A percentile compares a stretch with the other conserved stretches of the same genome.
phyloP scores from a whole-genome alignment of 2,113 vertebrate species.

The Carlito syrichta region DNA sequence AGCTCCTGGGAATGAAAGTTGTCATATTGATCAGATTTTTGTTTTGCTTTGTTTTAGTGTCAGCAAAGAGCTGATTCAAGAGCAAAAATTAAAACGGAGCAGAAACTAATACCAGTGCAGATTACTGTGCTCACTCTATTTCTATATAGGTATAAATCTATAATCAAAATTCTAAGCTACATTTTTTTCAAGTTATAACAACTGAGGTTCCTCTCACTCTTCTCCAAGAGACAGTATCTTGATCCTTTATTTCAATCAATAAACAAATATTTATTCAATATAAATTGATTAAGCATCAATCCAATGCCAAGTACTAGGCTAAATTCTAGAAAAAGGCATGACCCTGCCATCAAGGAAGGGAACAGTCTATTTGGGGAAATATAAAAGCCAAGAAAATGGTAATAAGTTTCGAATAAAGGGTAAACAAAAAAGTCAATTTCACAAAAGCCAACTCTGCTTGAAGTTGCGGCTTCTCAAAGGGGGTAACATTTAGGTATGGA shows the following conservation, averaged over 20 bases:
- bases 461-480: not conserved
- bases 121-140: not conserved
- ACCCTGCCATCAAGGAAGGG: not conserved
- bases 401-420: not conserved
- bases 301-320: not conserved
- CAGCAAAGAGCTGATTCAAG: slow-evolving; percentile 61
- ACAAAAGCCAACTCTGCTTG: not conserved
- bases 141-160: not conserved
- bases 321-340: not conserved
- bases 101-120: not conserved
- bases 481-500: not conserved
- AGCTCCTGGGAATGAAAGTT: slow-evolving; percentile 76
- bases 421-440: not conserved
- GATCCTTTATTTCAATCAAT: slow-evolving; percentile 3
- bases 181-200: slow-evolving; percentile 21
- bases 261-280: slow-evolving; percentile 31
- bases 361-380: not conserved
- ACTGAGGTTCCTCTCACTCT: not conserved
- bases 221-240: slow-evolving; percentile 6
- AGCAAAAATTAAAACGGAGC: slow-evolving; percentile 3
- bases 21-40: slow-evolving; percentile 75
- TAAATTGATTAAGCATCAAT: slow-evolving; percentile 4
- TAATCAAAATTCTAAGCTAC: not conserved
- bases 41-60: slow-evolving; percentile 53
- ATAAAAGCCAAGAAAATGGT: slow-evolving; percentile 23